phyloP scores from a whole-genome alignment of 2,797 vertebrate species.

The Sebastes matsubarae region DNA sequence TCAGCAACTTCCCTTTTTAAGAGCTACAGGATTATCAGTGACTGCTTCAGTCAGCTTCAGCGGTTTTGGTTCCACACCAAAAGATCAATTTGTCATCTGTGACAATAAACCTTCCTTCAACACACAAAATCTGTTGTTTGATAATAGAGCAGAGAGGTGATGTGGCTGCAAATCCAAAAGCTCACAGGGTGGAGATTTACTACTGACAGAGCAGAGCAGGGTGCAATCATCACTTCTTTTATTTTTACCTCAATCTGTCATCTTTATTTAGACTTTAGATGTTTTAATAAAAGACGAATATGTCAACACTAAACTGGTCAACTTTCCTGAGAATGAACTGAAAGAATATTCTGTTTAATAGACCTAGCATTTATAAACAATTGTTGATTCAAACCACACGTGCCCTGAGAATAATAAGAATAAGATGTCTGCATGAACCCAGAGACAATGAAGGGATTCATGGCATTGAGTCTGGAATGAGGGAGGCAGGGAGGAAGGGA shows the following conservation, averaged over 20 bases:
- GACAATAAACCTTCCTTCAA: not conserved
- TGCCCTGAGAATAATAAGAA: not conserved
- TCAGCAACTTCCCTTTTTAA: not conserved
- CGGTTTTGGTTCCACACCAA: not conserved
- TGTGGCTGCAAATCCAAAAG: not conserved
- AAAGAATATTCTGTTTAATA: not conserved
- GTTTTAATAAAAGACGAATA: not conserved
- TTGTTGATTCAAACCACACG: too few species aligned
- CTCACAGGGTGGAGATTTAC: not conserved
- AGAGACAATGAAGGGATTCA: constrained; percentile 19
- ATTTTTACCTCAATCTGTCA: not conserved
- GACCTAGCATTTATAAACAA: not conserved
- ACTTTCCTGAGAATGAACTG: too few species aligned
- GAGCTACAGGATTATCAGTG: not conserved
- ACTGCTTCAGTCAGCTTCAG: not conserved
- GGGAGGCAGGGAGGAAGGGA: constrained; percentile 1
- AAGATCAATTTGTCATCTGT: not conserved
- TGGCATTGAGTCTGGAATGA: constrained; percentile 7
- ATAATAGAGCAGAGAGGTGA: not conserved
- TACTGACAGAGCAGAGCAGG: not conserved
- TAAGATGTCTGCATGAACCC: not conserved
- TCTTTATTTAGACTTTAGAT: not conserved
- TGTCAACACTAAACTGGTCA: too few species aligned
- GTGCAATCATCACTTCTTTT: not conserved
- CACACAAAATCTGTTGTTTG: not conserved